phyloP scores from a whole-genome alignment of 2,797 vertebrate species.

The Gambelia wislizenii region DNA sequence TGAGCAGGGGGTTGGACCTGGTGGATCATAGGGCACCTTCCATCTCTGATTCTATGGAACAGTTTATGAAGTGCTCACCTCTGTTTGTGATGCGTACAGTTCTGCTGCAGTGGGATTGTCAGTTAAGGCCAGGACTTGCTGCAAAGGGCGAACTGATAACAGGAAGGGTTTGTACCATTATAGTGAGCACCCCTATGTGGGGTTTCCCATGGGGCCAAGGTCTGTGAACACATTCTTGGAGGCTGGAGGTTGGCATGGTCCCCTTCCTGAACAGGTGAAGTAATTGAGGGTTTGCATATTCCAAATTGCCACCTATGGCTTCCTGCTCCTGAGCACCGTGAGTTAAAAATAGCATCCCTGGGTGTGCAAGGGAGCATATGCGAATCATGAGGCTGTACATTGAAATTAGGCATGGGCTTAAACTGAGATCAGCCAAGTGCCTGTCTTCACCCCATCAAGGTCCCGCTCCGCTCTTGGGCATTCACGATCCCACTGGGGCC shows the following conservation, averaged over 20 bases:
- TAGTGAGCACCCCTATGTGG: no score
- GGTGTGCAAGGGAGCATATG: no score
- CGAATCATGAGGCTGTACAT: no score
- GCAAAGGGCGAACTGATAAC: background rate
- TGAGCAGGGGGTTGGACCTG: no score
- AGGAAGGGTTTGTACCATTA: background rate
- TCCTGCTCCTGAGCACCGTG: no score
- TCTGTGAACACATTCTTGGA: background rate
- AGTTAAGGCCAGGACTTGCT: background rate
- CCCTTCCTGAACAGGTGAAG: background rate
- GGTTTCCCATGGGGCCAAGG: background rate
- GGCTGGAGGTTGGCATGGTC: background rate
- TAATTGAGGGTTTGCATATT: background rate
- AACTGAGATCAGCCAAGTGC: background rate
- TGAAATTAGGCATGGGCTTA: background rate
- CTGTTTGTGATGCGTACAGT: background rate
- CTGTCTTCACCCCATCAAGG: conserved; percentile 71
- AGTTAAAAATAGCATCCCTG: background rate
- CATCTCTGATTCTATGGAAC: no score
- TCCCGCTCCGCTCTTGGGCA: conserved; percentile 91
- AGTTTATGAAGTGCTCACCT: background rate
- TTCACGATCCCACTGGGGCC: conserved; percentile 91
- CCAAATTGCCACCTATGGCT: no score
- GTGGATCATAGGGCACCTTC: no score
- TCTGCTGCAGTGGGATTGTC: background rate